Evolutionary conservation across 64 coral and sea anemone species (phyloP).

Genomic region (Catalaphyllia jardinei): DNA sequence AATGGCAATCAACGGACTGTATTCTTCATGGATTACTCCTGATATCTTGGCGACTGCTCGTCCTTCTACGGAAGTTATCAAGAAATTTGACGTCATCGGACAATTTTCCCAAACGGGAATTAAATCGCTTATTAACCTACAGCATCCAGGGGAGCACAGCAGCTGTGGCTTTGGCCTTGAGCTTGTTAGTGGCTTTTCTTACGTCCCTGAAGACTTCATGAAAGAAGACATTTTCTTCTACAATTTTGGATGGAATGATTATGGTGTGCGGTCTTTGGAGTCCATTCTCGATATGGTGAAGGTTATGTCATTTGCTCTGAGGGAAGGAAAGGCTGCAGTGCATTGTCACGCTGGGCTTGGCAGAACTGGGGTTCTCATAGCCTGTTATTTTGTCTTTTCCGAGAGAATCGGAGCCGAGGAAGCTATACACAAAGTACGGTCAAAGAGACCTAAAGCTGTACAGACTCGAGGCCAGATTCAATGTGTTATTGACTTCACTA

Average conservation of each 20-base stretch:
- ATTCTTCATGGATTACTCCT: constrained; percentile 95
- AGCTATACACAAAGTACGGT: constrained; percentile 55
- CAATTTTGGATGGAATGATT: constrained; percentile 99
- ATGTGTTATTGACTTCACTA: constrained; percentile 92
- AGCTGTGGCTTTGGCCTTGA: constrained; percentile 97
- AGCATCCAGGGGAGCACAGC: constrained; percentile 90
- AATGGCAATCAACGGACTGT: constrained; percentile 90
- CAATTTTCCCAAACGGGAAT: constrained; percentile 82
- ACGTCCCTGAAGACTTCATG: constrained; percentile 91
- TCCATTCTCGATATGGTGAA: constrained; percentile 98
- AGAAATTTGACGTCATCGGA: constrained; percentile 72
- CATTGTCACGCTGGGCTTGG: constrained; percentile 98
- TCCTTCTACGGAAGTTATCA: constrained; percentile 84
- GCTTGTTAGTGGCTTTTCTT: constrained; percentile 87
- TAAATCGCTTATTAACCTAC: constrained; percentile 93
- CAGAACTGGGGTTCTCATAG: constrained; percentile 92
- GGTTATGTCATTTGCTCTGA: constrained; percentile 97
- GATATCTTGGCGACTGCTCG: constrained; percentile 90
- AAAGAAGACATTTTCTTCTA: constrained; percentile 94
- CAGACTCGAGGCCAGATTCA: constrained; percentile 96
- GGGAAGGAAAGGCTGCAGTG: constrained; percentile 93
- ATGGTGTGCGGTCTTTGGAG: constrained; percentile 89
- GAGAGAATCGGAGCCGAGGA: constrained; percentile 78
- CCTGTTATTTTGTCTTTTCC: constrained; percentile 88
- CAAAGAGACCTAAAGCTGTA: constrained; percentile 86